These are phyloP conservation scores for Pseudopipra pipra DNA, from an alignment of 2,113 vertebrate species.

Conservation along the genomic window DNA sequence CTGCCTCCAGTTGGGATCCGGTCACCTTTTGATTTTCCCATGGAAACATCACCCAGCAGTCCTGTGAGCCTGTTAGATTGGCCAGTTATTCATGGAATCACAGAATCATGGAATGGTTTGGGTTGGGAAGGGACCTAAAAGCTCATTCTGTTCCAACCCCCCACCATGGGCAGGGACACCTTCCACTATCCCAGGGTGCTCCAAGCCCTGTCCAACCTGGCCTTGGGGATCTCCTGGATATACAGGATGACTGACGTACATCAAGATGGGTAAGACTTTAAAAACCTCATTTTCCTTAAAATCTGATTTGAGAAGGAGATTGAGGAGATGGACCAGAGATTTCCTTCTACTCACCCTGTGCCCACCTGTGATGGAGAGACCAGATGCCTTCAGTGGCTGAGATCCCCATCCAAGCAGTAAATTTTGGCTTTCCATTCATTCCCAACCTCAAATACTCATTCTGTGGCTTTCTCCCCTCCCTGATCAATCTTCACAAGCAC, in stretches of 20 bases:
- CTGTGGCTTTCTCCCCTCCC: background rate
- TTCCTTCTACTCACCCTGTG: background rate
- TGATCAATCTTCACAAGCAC: background rate
- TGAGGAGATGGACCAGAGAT: background rate
- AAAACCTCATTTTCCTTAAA: background rate
- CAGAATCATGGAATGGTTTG: background rate
- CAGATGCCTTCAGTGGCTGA: background rate
- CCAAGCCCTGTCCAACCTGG: background rate
- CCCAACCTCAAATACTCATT: background rate
- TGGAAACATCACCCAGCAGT: background rate
- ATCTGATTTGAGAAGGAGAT: background rate
- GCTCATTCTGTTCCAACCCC: background rate
- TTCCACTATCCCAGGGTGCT: background rate
- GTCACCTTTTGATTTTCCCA: background rate
- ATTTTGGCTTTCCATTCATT: background rate
- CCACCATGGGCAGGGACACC: background rate
- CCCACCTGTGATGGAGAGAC: too few relatives aligned
- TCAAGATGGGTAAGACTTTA: background rate
- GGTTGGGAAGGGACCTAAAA: background rate
- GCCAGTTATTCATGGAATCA: background rate
- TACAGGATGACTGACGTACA: background rate
- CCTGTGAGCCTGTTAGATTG: background rate
- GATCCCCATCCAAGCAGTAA: background rate
- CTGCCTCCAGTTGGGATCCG: too few relatives aligned
- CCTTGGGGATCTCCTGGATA: background rate